Evolutionary conservation across 2,113 vertebrate species (phyloP), one percentile per base, ranked within the genome.

Genomic region (Dasyprocta punctata): DNA sequence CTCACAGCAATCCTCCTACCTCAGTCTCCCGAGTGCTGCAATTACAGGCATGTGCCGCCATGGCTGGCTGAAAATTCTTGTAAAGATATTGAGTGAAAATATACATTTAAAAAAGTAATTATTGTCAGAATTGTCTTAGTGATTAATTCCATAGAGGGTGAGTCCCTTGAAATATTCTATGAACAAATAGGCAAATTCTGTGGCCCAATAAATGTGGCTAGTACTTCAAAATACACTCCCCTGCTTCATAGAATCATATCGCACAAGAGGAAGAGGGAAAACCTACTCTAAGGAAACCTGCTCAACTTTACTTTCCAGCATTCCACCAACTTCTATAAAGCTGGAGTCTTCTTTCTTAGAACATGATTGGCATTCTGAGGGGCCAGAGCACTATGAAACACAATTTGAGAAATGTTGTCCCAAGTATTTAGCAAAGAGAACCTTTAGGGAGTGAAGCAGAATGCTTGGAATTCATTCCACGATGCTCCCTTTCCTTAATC

Each of bases 391-490:
- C 60, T n/a, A 17, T 41, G 54, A 75, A 78, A 84, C 47, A 87
- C 52, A 12, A 73, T 89, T 93, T 84, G 81, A 58, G 85, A 97
- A 92, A 86, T 26, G 22, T 78, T 94, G 61, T 33, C n/a, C 81
- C 36, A 63, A 91, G 87, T 89, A 80, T 83, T 86, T 69, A 86
- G 87, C 78, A 71, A 71, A 91, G 84, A 61, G 47, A 89, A 81
- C 6, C 54, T 91, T 90, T 7, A 26, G 71, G n/a, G n/a, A 90
- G 47, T n/a, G 75, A 92, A 58, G 77, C 52, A 75, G 81, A 87
- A 85, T 71, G 78, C 77, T 94, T 91, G 69, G 81, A 61, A 49
- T 80, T 94, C 33, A 20, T 94, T 63, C 75, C 54, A 44, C 60
- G 82, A 77, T 71, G 78, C 73, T 90, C 52, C 63, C 22, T 94